A percentile compares a stretch with the other conserved stretches of the same genome.
phyloP scores from a whole-genome alignment of 2,888 invertebrate species.

The Sthenelais limicola region DNA sequence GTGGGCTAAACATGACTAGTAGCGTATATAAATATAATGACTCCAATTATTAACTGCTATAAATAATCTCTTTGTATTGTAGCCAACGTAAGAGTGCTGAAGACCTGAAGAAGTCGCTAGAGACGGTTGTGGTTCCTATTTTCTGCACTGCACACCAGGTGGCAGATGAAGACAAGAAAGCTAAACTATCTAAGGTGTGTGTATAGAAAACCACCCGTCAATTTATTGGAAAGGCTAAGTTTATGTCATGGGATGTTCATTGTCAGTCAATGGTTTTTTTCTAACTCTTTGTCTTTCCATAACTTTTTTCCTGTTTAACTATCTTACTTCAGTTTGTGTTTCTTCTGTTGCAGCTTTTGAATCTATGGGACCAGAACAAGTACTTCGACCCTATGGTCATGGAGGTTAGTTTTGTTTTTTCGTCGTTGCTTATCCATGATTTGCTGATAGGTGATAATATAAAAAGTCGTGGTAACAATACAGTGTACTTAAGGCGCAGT shows the following conservation, averaged over 20 bases:
- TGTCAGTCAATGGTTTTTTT: not conserved
- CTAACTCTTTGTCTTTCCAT: not conserved
- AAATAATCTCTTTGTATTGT: conserved; percentile 68
- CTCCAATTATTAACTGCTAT: not conserved
- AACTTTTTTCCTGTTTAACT: not conserved
- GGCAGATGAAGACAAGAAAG: conserved; percentile 86
- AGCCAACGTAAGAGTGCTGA: conserved; percentile 96
- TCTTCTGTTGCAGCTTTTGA: conserved; percentile 78
- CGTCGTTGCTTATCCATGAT: too few relatives aligned
- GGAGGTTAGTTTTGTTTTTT: conserved; percentile 68
- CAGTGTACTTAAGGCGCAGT: too few relatives aligned
- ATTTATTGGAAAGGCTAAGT: not conserved
- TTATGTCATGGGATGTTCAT: too few relatives aligned
- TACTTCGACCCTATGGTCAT: conserved; percentile 77
- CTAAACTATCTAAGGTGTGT: conserved; percentile 90
- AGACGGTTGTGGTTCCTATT: conserved; percentile 96
- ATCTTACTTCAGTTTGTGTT: not conserved
- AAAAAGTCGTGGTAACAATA: too few relatives aligned
- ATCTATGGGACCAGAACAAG: conserved; percentile 94
- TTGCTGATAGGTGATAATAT: too few relatives aligned
- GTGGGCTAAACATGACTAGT: too few relatives aligned
- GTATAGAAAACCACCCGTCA: not conserved
- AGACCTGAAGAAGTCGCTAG: conserved; percentile 92
- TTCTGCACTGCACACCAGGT: conserved; percentile 94
- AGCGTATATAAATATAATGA: not conserved